These are phyloP conservation scores for Zophobas atratus DNA, from an alignment of 1,140 invertebrate genomes.

Conservation along the genomic window DNA sequence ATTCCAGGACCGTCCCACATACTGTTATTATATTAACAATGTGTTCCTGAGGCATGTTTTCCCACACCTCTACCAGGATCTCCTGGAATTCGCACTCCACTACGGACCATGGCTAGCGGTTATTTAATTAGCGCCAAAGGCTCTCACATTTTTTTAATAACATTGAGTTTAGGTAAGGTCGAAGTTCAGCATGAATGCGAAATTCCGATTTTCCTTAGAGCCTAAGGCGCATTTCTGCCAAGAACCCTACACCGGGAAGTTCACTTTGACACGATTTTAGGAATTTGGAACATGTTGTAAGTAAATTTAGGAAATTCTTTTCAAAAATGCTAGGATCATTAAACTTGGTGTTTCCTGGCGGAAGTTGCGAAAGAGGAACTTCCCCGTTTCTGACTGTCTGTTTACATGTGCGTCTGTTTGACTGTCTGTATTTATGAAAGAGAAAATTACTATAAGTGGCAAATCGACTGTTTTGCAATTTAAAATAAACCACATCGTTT, in stretches of 20 bases:
- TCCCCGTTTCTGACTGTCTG: background rate
- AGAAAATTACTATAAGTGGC: no score
- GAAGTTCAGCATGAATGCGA: slow-evolving; percentile 26
- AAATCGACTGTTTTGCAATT: no score
- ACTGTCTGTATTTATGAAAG: no score
- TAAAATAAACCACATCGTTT: no score
- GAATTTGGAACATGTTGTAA: slow-evolving; percentile 12
- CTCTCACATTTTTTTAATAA: slow-evolving; percentile 36
- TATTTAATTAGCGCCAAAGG: slow-evolving; percentile 37
- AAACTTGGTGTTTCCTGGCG: no score
- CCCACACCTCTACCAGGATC: slow-evolving; percentile 26
- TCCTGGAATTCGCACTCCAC: slow-evolving; percentile 23
- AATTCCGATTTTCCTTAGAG: slow-evolving; percentile 30
- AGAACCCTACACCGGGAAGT: slow-evolving; percentile 19
- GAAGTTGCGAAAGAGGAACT: background rate
- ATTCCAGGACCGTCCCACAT: slow-evolving; percentile 16
- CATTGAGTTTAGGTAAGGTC: slow-evolving; percentile 26
- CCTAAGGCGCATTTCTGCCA: slow-evolving; percentile 18
- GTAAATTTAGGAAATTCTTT: background rate
- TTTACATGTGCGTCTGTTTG: no score
- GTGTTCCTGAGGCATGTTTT: slow-evolving; percentile 27
- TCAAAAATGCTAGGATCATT: background rate
- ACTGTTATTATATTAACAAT: slow-evolving; percentile 36
- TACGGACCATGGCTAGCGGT: slow-evolving; percentile 34
- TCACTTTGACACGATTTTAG: slow-evolving; percentile 17